A percentile compares a stretch with the other conserved stretches of the same genome.
Conservation (phyloP, 2,888 invertebrate species). For the Eupithecia subfuscata region DNA sequence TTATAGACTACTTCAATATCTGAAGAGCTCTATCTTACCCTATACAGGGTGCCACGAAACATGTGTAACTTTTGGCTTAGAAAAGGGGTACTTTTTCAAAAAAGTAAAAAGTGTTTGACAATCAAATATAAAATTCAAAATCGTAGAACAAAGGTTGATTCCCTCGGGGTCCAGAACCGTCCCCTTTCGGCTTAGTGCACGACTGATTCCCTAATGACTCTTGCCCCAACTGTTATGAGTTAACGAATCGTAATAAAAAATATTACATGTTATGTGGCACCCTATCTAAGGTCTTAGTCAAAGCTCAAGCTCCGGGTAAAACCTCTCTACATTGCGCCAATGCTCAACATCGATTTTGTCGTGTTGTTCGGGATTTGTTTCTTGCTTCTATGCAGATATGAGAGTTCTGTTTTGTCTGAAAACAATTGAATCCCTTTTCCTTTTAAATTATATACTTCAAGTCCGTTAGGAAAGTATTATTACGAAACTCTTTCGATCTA, state of each 20-base stretch:
- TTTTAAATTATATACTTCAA: not conserved
- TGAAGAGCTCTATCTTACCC: not conserved
- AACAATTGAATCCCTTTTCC: not conserved
- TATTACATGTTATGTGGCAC: too few species aligned
- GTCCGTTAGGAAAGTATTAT: not conserved
- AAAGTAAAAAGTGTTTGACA: too few species aligned
- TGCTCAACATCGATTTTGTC: slow-evolving; percentile 29
- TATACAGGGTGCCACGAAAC: too few species aligned
- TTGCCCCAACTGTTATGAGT: too few species aligned
- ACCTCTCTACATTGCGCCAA: slow-evolving; percentile 23
- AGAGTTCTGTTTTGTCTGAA: not conserved
- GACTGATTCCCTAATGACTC: too few species aligned
- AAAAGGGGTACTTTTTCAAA: too few species aligned
- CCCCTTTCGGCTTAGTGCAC: too few species aligned
- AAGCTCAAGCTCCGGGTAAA: slow-evolving; percentile 18
- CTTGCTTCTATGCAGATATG: slow-evolving; percentile 11
- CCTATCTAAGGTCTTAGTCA: slow-evolving; percentile 17
- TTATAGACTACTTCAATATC: not conserved
- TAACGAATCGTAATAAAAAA: too few species aligned
- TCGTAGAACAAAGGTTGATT: too few species aligned
- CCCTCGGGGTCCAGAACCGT: too few species aligned
- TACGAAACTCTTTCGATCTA: not conserved
- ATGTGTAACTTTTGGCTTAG: too few species aligned
- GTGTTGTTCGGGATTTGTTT: slow-evolving; percentile 19
- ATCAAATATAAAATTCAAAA: too few species aligned